phyloP scores from a whole-genome alignment of 2,113 vertebrate genomes.

The Gavia stellata region DNA sequence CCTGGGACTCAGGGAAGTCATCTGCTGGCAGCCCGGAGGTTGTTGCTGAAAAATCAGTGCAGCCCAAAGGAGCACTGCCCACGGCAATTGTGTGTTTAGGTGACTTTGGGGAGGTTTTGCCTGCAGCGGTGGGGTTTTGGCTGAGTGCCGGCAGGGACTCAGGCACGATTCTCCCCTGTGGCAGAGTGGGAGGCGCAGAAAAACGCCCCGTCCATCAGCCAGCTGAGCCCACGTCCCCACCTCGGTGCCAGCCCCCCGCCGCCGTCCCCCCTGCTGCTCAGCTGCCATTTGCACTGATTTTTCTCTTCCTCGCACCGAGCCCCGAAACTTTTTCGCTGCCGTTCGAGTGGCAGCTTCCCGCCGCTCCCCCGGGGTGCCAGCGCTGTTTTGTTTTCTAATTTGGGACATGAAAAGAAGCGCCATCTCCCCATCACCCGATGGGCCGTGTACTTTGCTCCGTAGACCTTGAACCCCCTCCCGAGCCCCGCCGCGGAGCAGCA shows the following conservation, averaged over 20 bases:
- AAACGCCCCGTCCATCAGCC: accelerated
- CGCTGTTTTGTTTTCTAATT: background rate
- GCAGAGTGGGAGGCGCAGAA: background rate
- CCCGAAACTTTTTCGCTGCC: background rate
- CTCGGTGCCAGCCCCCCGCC: accelerated
- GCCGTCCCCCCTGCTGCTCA: accelerated
- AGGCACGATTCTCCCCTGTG: accelerated
- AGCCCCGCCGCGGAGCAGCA: background rate
- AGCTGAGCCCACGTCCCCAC: background rate
- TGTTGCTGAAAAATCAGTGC: accelerated
- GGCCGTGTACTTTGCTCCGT: accelerated
- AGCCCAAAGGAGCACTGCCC: background rate
- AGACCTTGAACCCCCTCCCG: accelerated
- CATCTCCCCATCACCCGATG: background rate
- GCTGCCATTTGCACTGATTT: background rate
- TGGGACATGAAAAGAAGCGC: background rate
- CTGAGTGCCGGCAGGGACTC: background rate
- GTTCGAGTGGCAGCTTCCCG: accelerated
- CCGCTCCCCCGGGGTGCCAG: background rate
- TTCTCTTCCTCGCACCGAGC: background rate
- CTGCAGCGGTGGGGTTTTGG: background rate
- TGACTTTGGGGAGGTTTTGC: background rate
- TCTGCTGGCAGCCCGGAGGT: background rate
- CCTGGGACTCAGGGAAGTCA: accelerated
- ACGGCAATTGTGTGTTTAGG: accelerated